Base-by-base conservation (phyloP, 2,888 invertebrate species). In the Anodontia alba region DNA sequence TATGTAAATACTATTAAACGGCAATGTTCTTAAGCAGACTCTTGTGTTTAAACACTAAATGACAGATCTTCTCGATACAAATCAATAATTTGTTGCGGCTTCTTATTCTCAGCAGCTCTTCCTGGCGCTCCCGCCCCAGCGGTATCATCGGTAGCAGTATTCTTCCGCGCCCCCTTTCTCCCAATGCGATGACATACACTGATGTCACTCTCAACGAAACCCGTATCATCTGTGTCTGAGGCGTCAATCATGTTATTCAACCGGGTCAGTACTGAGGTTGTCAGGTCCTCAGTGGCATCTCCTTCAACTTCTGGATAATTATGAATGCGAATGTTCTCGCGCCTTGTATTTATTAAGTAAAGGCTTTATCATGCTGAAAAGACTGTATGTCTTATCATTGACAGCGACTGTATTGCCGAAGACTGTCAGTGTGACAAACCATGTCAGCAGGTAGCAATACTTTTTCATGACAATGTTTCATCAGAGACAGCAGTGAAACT, bases 321-420 rank as follows among this genome's bases (percentile, higher is more conserved):
- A 36, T 73, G 73, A 26, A 73, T 73, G 3, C 73, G 54, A 36
- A 73, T 73, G 36, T 73, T 73, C 26, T 73, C 73, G 20, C 73
- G 20, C 23, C 54, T 54, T 1, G 73, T 73, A 29, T 73, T n/a
- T n/a, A n/a, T n/a, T n/a, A n/a, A n/a, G n/a, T n/a, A n/a, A n/a
- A n/a, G n/a, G n/a, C n/a, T n/a, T n/a, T n/a, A n/a, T n/a, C n/a
- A n/a, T n/a, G n/a, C n/a, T n/a, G n/a, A n/a, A n/a, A n/a, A n/a
- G n/a, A n/a, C n/a, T n/a, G n/a, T n/a, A n/a, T n/a, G n/a, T n/a
- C n/a, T n/a, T n/a, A n/a, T n/a, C n/a, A n/a, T n/a, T n/a, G n/a
- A n/a, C n/a, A n/a, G n/a, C n/a, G n/a, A n/a, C n/a, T n/a, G n/a
- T n/a, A n/a, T n/a, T n/a, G n/a, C n/a, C n/a, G n/a, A n/a, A n/a